Evolutionary conservation across 2,888 invertebrate species (phyloP), one percentile per base, ranked within the genome.

Genomic region (Heliconius ismenius): DNA sequence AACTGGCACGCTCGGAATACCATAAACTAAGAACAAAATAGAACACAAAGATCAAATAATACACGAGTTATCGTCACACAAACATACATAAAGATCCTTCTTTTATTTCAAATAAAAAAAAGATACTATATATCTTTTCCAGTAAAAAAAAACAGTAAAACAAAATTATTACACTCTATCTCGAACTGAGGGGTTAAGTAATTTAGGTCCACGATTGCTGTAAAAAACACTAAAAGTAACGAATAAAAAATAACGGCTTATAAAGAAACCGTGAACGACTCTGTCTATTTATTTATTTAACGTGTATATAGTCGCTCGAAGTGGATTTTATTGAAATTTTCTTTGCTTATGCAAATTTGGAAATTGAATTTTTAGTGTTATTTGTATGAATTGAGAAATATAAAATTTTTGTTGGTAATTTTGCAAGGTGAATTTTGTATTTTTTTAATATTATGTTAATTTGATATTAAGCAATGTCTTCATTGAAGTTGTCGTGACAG

Each of bases 281-380:
- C 72, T 74, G 73, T 70, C 69, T 70, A 75, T 77, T 79, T 76
- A 76, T 79, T 79, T 79, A 79, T 79, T 77, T 58, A 75, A 75
- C 64, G 58, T 49, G 65, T 39, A 49, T 49, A 49, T 49, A 73
- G 73, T 62, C 64, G 73, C 72, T 76, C 58, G 43, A n/a, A 73
- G 72, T 58, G 77, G 72, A 60, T 73, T 73, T 24, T 24, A 72
- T 72, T 72, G 9, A 72, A 72, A 72, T 49, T 49, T 58, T 58
- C n/a, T 62, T 73, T 32, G 18, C 36, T 26, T 73, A 73, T 73
- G 62, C 72, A 73, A 73, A 73, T 73, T 73, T 36, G 18, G 26
- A 24, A 62, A 72, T 60, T 24, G 28, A 18, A 32, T 54, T 70
- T 54, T 70, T 70, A 18, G 54, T 69, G 28, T 11, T 70, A 6